phyloP scores from a whole-genome alignment of 2,797 vertebrate species.

The Synanceia verrucosa region DNA sequence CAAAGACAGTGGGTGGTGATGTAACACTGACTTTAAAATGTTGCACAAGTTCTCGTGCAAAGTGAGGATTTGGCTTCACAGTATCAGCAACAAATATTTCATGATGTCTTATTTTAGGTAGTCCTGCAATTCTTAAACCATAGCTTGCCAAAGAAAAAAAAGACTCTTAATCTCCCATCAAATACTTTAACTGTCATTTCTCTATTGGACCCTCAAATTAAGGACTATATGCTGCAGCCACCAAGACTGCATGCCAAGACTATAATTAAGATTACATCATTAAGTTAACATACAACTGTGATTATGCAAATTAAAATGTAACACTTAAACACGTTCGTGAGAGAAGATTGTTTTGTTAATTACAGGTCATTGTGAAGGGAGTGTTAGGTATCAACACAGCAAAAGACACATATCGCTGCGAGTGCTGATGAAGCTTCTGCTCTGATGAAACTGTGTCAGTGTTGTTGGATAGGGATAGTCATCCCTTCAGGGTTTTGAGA shows the following conservation, averaged over 20 bases:
- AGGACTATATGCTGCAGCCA: conserved; percentile 45
- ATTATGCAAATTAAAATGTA: conserved; percentile 67
- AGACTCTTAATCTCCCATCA: conserved; percentile 35
- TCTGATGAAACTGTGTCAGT: conserved; percentile 15
- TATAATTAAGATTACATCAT: conserved; percentile 69
- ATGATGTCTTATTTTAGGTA: conserved; percentile 65
- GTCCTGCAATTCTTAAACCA: conserved; percentile 44
- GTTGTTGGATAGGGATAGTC: not conserved
- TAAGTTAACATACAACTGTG: conserved; percentile 62
- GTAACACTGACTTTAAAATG: conserved; percentile 48
- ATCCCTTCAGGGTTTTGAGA: conserved; percentile 6
- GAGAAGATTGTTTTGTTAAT: conserved; percentile 62
- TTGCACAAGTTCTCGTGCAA: conserved; percentile 57
- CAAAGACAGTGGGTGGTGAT: conserved; percentile 63
- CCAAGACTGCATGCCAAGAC: conserved; percentile 47
- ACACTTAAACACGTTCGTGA: conserved; percentile 54
- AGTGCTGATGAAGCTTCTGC: not conserved
- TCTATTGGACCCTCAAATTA: conserved; percentile 59
- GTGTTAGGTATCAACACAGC: conserved; percentile 37
- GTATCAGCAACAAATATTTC: conserved; percentile 60
- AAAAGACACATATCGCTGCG: conserved; percentile 25
- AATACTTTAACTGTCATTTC: conserved; percentile 48
- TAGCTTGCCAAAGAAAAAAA: conserved; percentile 46
- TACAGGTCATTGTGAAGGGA: conserved; percentile 56
- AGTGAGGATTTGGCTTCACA: conserved; percentile 51